Evolutionary conservation across 1,140 invertebrate genomes (phyloP).

Genomic region (Drosophila mayri): DNA sequence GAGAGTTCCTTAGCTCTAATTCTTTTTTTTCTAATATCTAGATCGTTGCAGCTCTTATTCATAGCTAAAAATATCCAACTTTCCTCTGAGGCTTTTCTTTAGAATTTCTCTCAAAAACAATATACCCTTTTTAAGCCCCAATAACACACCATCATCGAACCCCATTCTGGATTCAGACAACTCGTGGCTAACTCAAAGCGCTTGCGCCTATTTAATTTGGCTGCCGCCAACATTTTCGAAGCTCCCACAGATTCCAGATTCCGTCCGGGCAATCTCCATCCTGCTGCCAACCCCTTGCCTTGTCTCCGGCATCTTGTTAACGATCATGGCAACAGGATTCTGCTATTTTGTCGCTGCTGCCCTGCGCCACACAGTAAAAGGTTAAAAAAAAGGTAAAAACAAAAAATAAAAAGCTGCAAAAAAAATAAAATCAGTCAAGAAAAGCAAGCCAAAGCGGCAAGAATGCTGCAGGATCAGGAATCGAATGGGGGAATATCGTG

Average conservation of each 20-base stretch:
- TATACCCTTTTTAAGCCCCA: constrained; percentile 7
- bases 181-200: constrained; percentile 76
- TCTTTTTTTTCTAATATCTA: too few relatives aligned
- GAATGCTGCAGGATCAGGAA: constrained; percentile 14
- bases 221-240: constrained; percentile 69
- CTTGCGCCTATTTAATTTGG: constrained; percentile 82
- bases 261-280: constrained; percentile 29
- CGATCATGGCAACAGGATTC: constrained; percentile 82
- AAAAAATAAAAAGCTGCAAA: constrained; percentile 46
- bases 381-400: constrained; percentile 24
- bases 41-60: not conserved
- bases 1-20: too few relatives aligned
- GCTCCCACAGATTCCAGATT: constrained; percentile 78
- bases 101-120: not conserved
- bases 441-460: constrained; percentile 29
- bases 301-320: constrained; percentile 82
- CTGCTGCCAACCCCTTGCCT: constrained; percentile 21
- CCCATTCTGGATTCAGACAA: constrained; percentile 57
- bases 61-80: not conserved
- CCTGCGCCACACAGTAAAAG: constrained; percentile 59
- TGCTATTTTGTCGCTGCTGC: constrained; percentile 80
- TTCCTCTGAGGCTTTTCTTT: not conserved
- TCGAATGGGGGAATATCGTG: constrained; percentile 19
- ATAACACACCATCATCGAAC: constrained; percentile 14
- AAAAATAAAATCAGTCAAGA: constrained; percentile 19